Evolutionary conservation across 2,797 vertebrate species (phyloP).

Genomic region (Dipus sagitta): DNA sequence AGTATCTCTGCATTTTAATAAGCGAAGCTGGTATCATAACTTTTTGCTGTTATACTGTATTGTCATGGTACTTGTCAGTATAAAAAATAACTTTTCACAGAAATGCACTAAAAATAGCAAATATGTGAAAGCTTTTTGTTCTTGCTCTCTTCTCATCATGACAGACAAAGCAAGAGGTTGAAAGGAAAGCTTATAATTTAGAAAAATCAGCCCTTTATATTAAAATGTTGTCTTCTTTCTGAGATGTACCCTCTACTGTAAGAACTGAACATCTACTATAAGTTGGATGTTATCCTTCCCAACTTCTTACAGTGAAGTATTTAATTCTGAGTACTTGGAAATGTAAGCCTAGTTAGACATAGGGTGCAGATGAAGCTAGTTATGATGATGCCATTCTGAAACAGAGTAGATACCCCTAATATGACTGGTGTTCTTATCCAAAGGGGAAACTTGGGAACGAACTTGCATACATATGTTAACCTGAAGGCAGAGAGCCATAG

Average conservation of each 20-base stretch:
- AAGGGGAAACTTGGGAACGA: constrained; percentile 13
- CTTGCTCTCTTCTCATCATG: constrained; percentile 29
- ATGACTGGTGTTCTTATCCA: not conserved
- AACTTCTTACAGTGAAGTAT: not conserved
- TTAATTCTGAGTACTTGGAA: not conserved
- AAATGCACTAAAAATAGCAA: constrained; percentile 38
- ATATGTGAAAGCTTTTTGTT: constrained; percentile 27
- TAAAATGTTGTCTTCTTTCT: not conserved
- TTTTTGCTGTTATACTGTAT: constrained; percentile 40
- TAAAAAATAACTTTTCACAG: constrained; percentile 50
- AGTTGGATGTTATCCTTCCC: not conserved
- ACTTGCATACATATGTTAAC: not conserved
- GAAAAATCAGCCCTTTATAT: constrained; percentile 49
- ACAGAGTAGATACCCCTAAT: not conserved
- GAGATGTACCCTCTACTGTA: not conserved
- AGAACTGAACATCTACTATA: constrained; percentile 7
- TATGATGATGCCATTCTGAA: not conserved
- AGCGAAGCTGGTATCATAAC: not conserved
- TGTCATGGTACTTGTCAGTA: not conserved
- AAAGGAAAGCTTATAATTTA: constrained; percentile 57
- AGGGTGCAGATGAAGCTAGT: not conserved
- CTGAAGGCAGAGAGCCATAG: not conserved
- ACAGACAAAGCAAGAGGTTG: not conserved
- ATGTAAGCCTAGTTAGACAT: constrained; percentile 46
- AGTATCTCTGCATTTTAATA: constrained; percentile 59